A percentile compares a stretch with the other conserved stretches of the same genome.
Conservation (phyloP, 53 echinoderm and acorn worm species). For the Holothuria scabra region DNA sequence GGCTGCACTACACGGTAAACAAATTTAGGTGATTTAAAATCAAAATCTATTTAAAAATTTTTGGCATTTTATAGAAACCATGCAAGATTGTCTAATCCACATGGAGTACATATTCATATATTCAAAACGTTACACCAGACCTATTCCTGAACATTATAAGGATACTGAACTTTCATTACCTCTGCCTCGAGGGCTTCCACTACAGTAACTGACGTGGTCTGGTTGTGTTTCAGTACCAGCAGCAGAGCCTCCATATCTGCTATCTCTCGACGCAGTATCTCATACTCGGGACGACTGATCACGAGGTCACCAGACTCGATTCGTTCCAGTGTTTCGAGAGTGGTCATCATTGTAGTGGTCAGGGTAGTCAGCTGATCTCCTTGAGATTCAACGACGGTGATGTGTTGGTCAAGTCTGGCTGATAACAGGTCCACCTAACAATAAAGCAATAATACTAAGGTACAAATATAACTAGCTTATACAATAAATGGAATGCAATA, state of each 20-base stretch:
- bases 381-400: neutral
- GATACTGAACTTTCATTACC: neutral
- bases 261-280: neutral
- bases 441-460: too few species aligned
- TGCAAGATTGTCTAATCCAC: too few species aligned
- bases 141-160: too few species aligned
- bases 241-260: conserved; percentile 2
- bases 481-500: too few species aligned
- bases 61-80: too few species aligned
- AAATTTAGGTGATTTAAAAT: too few species aligned
- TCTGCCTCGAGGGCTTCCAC: conserved; percentile 16
- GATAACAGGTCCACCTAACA: conserved; percentile 4
- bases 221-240: neutral
- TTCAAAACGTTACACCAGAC: too few species aligned
- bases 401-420: neutral
- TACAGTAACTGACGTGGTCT: neutral
- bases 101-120: too few species aligned
- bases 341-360: neutral
- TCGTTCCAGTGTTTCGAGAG: conserved; percentile 20
- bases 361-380: neutral
- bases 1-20: too few species aligned
- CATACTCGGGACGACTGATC: neutral
- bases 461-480: too few species aligned
- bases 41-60: too few species aligned
- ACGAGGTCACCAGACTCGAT: neutral